phyloP scores from a whole-genome alignment of 2,113 vertebrate species.

The Piaya cayana region DNA sequence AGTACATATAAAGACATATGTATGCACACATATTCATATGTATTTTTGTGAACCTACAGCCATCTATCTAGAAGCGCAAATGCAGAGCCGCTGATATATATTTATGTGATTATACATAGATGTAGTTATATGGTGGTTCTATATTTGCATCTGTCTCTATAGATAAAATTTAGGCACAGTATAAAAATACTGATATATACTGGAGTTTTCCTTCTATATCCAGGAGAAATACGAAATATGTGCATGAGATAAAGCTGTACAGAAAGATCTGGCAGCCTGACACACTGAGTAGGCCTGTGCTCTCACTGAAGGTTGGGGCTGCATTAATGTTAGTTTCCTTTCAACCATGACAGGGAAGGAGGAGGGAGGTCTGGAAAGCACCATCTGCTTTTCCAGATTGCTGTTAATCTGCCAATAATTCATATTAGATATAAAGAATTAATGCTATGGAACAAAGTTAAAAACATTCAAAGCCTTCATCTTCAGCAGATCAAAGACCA shows the following conservation, averaged over 20 bases:
- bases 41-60: neutral
- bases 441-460: constrained; percentile 35
- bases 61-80: neutral
- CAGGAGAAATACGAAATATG: neutral
- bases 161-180: neutral
- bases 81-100: neutral
- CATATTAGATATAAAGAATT: constrained; percentile 66
- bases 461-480: constrained; percentile 21
- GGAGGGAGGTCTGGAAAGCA: constrained; percentile 68
- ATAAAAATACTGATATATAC: neutral
- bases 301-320: constrained; percentile 49
- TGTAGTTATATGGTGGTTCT: neutral
- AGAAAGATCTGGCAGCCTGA: constrained; percentile 41
- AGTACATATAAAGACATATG: neutral
- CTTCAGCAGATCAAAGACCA: neutral
- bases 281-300: constrained; percentile 27
- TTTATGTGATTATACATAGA: neutral
- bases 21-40: neutral
- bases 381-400: constrained; percentile 73
- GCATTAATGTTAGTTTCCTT: constrained; percentile 62
- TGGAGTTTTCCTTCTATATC: constrained; percentile 11
- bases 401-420: constrained; percentile 71
- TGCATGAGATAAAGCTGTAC: neutral
- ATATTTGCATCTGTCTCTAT: neutral
- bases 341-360: constrained; percentile 65